Percentiles rank a stretch among this genome's conserved stretches.
These are phyloP conservation scores for Apodemus agrarius DNA, from an alignment of 2,797 vertebrate species.

Conservation along the genomic window DNA sequence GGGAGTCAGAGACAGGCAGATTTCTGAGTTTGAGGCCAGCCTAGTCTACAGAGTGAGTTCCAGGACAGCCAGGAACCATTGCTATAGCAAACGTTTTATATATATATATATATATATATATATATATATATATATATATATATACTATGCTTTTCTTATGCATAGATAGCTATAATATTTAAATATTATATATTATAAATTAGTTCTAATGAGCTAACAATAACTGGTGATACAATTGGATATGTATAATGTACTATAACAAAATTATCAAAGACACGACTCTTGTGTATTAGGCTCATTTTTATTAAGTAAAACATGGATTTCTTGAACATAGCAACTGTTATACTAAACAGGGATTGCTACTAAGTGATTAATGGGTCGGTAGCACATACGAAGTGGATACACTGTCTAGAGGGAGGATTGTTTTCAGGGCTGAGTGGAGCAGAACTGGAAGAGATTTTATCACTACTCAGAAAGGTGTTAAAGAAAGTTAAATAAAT, in stretches of 20 bases:
- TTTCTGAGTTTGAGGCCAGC: no score
- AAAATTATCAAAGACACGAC: not conserved
- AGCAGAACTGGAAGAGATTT: not conserved
- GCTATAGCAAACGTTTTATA: not conserved
- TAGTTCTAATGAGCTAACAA: not conserved
- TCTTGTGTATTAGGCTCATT: not conserved
- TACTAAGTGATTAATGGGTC: not conserved
- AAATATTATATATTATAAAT: not conserved
- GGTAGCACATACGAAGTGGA: not conserved
- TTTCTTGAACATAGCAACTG: not conserved
- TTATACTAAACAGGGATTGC: not conserved
- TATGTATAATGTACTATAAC: not conserved
- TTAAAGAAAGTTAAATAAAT: not conserved
- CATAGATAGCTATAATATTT: not conserved
- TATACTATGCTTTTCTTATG: not conserved
- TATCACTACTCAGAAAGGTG: not conserved
- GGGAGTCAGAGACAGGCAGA: no score
- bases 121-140: no score
- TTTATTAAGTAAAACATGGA: not conserved
- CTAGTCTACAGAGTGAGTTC: no score
- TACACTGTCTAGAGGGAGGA: not conserved
- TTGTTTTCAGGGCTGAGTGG: not conserved
- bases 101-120: no score
- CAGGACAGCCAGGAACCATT: not conserved
- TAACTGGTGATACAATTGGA: not conserved